phyloP scores from a whole-genome alignment of 2,113 vertebrate genomes.

The Mixornis gularis region DNA sequence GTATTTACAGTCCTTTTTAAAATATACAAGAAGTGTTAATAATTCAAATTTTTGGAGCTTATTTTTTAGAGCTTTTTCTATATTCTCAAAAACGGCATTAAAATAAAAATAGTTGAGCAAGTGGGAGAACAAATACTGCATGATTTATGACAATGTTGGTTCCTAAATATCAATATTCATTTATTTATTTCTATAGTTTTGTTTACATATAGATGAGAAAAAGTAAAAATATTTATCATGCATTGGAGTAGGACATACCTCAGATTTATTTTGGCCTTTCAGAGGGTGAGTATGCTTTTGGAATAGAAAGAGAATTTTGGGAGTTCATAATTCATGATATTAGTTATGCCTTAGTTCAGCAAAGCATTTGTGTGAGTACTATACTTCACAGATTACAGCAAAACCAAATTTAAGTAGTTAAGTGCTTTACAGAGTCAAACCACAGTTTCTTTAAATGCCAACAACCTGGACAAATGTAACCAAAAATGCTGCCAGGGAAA shows the following conservation, averaged over 20 bases:
- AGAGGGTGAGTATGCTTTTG: not conserved
- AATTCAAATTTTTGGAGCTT: not conserved
- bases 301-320: not conserved
- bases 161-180: not conserved
- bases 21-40: not conserved
- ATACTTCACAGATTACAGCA: not conserved
- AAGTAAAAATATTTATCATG: not conserved
- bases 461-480: not conserved
- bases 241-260: not conserved
- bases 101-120: not conserved
- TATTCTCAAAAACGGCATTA: not conserved
- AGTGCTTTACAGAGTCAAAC: not conserved
- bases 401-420: not conserved
- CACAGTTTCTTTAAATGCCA: not conserved
- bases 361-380: not conserved
- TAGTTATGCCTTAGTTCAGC: not conserved
- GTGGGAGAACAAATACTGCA: not conserved
- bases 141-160: not conserved
- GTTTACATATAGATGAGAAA: not conserved
- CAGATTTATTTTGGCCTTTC: not conserved
- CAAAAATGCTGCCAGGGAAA: not conserved
- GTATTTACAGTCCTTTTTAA: not conserved
- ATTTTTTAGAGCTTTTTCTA: not conserved
- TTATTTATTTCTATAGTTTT: not conserved
- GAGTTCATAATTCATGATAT: not conserved